Percentiles rank a stretch among this genome's conserved stretches.
Conservation (phyloP, 2,797 vertebrate species). For the Hypotaenidia philippensis region DNA sequence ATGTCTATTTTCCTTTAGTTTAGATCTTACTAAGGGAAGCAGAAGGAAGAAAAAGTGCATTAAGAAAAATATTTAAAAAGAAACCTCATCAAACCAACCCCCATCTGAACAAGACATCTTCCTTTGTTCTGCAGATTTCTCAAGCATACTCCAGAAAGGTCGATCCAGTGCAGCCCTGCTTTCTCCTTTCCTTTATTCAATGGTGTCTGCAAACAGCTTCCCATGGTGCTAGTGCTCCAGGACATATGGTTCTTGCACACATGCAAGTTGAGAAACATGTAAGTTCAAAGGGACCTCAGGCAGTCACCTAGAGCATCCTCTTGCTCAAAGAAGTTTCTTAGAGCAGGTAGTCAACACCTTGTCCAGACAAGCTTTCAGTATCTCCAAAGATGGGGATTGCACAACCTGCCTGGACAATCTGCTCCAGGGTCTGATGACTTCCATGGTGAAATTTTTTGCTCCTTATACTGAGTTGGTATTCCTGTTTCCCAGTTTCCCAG, state of each 20-base stretch:
- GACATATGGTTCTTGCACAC: neutral
- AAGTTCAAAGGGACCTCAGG: neutral
- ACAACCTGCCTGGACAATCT: neutral
- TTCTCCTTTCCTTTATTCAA: neutral
- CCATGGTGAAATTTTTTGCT: neutral
- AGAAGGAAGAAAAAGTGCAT: neutral
- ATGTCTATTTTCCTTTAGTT: neutral
- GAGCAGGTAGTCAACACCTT: neutral
- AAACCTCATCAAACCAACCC: neutral
- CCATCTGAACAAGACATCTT: neutral
- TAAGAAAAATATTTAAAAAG: neutral
- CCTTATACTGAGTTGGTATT: neutral
- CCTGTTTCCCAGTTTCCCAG: neutral
- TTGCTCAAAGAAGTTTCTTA: neutral
- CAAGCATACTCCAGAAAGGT: neutral
- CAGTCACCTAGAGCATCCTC: neutral
- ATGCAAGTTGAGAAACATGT: accelerated
- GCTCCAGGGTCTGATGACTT: neutral
- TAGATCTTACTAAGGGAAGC: neutral
- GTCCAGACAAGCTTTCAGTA: neutral
- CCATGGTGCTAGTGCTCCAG: accelerated
- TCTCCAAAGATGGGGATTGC: neutral
- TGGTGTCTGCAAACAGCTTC: neutral
- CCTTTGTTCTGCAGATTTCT: neutral
- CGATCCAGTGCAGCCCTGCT: neutral